Base-by-base conservation (phyloP, 2,888 invertebrate species). In the Caenorhabditis drosophilae region DNA sequence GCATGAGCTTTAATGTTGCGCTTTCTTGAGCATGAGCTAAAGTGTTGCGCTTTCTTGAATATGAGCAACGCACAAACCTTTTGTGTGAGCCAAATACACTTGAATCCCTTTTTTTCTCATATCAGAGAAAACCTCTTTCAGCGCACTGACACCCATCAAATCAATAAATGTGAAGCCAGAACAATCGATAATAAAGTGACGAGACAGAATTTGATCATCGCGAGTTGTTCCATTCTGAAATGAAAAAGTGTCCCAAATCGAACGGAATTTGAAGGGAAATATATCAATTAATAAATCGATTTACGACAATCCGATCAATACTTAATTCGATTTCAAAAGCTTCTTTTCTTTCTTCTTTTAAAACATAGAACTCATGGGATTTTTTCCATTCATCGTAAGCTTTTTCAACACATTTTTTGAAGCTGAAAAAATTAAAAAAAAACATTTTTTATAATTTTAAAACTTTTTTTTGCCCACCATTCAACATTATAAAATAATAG, bases 401-500 rank as follows among this genome's bases (percentile, higher is more conserved):
- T 27, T 71, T 72, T 9, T 64, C 52, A 3, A 66, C 50, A 16
- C 60, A 52, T 35, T 59, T 57, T 53, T 74, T 71, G 69, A 74
- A 74, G n/a, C n/a, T n/a, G n/a, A n/a, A n/a, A n/a, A n/a, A n/a
- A n/a, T n/a, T n/a, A n/a, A n/a, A n/a, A n/a, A n/a, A n/a, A n/a
- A n/a, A n/a, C n/a, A n/a, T n/a, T n/a, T n/a, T n/a, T n/a, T n/a
- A n/a, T n/a, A n/a, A n/a, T n/a, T n/a, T n/a, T n/a, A n/a, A n/a
- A n/a, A n/a, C n/a, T n/a, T n/a, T n/a, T n/a, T n/a, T n/a, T n/a
- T n/a, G n/a, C n/a, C n/a, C n/a, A n/a, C n/a, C 67, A 78, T 56
- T 86, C 86, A 2, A 83, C 82, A 73, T 86, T 86, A 18, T 86
- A 85, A 79, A 85, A 86, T 56, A 86, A 84, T 22, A 86, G 76